phyloP scores from a whole-genome alignment of 2,888 invertebrate species.

The Sialis lutaria region DNA sequence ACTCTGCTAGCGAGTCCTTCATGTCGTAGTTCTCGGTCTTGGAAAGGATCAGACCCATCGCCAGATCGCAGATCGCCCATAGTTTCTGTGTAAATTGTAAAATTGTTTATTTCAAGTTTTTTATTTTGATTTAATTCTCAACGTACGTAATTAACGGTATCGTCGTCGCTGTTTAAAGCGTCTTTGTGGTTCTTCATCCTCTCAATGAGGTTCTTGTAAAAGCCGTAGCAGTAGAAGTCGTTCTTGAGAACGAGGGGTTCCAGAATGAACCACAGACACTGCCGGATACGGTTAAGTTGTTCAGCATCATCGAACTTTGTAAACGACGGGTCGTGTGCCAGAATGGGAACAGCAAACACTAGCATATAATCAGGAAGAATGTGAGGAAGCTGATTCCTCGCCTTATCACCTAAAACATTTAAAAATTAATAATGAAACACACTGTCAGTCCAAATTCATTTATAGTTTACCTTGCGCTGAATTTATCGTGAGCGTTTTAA shows the following conservation, averaged over 20 bases:
- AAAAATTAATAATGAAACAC: slow-evolving; percentile 2
- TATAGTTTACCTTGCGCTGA: slow-evolving; percentile 18
- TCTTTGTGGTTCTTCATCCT: slow-evolving; percentile 91
- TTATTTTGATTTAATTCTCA: slow-evolving; percentile 1
- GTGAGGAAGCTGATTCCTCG: slow-evolving; percentile 61
- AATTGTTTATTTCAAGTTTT: not conserved
- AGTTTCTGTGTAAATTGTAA: slow-evolving; percentile 51
- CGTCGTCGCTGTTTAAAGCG: slow-evolving; percentile 68
- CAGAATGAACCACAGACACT: slow-evolving; percentile 85
- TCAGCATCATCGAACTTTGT: slow-evolving; percentile 56
- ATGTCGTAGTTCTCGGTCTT: slow-evolving; percentile 77
- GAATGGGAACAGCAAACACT: slow-evolving; percentile 87
- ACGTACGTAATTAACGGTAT: slow-evolving; percentile 65
- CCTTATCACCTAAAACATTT: slow-evolving; percentile 38
- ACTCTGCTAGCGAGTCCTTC: slow-evolving; percentile 67
- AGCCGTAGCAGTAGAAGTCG: slow-evolving; percentile 87
- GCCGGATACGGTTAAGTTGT: slow-evolving; percentile 62
- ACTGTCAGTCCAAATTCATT: not conserved
- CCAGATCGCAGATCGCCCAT: slow-evolving; percentile 92
- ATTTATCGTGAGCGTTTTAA: slow-evolving; percentile 64
- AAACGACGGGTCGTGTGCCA: slow-evolving; percentile 84
- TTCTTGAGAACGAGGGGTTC: slow-evolving; percentile 87
- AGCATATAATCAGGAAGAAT: slow-evolving; percentile 95
- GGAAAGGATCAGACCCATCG: slow-evolving; percentile 75
- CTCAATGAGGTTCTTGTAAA: slow-evolving; percentile 86